phyloP scores from a whole-genome alignment of 2,797 vertebrate species.

The Vireo griseus region DNA sequence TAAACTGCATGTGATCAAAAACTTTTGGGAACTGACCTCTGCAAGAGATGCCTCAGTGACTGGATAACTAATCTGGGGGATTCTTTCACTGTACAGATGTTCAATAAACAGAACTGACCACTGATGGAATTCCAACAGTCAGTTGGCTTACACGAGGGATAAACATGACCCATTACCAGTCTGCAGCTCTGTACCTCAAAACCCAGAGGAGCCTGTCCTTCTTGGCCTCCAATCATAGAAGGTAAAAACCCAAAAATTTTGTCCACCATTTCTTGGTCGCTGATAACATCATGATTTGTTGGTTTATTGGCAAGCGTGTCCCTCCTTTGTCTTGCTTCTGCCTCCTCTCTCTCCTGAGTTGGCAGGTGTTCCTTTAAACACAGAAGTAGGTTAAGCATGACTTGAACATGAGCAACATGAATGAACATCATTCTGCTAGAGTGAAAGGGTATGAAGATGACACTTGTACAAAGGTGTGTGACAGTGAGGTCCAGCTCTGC shows the following conservation, averaged over 20 bases:
- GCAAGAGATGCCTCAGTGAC: not conserved
- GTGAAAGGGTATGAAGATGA: not conserved
- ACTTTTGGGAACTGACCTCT: not conserved
- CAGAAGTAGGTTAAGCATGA: not conserved
- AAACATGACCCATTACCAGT: not conserved
- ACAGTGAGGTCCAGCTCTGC: not conserved
- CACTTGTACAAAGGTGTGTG: not conserved
- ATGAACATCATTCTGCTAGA: not conserved
- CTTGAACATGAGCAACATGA: not conserved
- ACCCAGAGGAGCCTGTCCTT: constrained; percentile 79
- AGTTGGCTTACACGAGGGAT: not conserved
- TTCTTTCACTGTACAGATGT: not conserved
- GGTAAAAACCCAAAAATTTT: constrained; percentile 92
- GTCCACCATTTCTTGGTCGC: constrained; percentile 90
- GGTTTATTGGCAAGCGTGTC: constrained; percentile 37
- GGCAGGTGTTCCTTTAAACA: constrained; percentile 73
- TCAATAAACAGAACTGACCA: not conserved
- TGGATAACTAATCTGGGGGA: not conserved
- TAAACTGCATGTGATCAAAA: not conserved
- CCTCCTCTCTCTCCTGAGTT: constrained; percentile 68
- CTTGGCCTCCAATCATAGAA: constrained; percentile 77
- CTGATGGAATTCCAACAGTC: not conserved
- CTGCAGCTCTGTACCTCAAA: constrained; percentile 78
- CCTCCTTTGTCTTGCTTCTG: constrained; percentile 50
- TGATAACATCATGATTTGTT: constrained; percentile 75